Conservation (phyloP, 2,113 vertebrate species). For the Hypomesus transpacificus region DNA sequence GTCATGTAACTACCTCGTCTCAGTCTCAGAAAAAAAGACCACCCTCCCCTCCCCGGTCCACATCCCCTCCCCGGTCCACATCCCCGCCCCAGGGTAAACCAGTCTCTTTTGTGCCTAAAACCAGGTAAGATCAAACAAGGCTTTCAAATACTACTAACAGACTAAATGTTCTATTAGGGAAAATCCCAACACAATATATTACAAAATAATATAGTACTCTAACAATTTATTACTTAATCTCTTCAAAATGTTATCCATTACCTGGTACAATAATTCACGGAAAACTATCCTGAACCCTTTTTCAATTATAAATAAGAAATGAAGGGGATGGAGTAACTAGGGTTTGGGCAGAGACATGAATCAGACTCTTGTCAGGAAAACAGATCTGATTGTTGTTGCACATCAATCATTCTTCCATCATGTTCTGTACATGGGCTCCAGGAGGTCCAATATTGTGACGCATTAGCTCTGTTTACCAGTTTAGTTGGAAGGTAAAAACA, state of each 20-base stretch:
- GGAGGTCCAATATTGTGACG: no score
- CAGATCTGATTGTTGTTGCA: constrained; percentile 13
- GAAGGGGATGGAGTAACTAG: constrained; percentile 8
- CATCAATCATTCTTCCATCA: constrained; percentile 8
- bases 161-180: no score
- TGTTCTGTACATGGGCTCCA: no score
- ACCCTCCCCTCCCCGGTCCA: not conserved
- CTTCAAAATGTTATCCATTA: constrained; percentile 5
- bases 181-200: no score
- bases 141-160: no score
- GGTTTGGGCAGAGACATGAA: constrained; percentile 26
- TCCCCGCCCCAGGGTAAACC: not conserved
- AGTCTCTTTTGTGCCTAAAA: no score
- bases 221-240: no score
- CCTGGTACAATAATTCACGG: no score
- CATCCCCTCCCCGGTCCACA: not conserved
- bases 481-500: not conserved
- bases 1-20: not conserved
- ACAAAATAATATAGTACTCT: no score
- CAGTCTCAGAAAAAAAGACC: constrained; percentile 25
- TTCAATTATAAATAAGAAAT: not conserved
- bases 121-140: no score
- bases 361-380: constrained; percentile 19
- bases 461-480: no score
- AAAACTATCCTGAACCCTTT: constrained; percentile 9